These are phyloP conservation scores for Elmis aenea DNA, from an alignment of 2,888 invertebrate species.

Conservation along the genomic window DNA sequence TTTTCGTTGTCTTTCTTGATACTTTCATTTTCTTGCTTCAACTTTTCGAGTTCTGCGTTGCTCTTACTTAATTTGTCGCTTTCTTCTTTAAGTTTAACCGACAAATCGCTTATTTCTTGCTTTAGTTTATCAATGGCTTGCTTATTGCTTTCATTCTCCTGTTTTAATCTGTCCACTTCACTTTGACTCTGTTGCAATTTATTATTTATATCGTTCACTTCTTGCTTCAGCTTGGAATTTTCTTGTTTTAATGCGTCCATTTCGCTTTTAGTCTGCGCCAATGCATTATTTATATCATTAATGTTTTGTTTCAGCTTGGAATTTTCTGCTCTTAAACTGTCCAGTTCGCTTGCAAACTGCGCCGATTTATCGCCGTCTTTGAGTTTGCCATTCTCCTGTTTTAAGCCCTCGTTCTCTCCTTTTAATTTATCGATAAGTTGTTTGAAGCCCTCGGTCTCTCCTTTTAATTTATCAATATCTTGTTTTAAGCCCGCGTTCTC, in stretches of 20 bases:
- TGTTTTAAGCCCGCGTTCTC: background rate
- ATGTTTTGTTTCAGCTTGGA: conserved; percentile 4
- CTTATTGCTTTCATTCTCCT: too few relatives aligned
- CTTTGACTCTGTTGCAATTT: background rate
- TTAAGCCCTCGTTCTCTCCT: conserved; percentile 3
- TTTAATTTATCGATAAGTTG: conserved; percentile 4
- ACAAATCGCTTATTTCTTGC: too few relatives aligned
- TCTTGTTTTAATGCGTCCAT: conserved; percentile 5
- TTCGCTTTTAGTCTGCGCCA: background rate
- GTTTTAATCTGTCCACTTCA: too few relatives aligned
- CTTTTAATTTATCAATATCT: background rate
- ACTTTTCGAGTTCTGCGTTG: background rate
- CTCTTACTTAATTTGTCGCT: background rate
- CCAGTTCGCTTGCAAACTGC: background rate
- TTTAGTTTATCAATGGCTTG: too few relatives aligned
- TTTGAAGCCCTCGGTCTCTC: too few relatives aligned
- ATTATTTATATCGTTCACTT: conserved; percentile 3
- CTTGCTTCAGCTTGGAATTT: conserved; percentile 6
- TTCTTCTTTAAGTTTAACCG: too few relatives aligned
- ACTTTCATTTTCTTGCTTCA: background rate
- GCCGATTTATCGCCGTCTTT: conserved; percentile 1
- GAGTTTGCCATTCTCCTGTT: background rate
- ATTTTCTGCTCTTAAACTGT: too few relatives aligned
- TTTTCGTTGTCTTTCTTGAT: too few relatives aligned
- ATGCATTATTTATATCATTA: conserved; percentile 5